A percentile compares a stretch with the other conserved stretches of the same genome.
These are phyloP conservation scores for Tautogolabrus adspersus DNA, from an alignment of 2,113 vertebrate species.

Conservation along the genomic window DNA sequence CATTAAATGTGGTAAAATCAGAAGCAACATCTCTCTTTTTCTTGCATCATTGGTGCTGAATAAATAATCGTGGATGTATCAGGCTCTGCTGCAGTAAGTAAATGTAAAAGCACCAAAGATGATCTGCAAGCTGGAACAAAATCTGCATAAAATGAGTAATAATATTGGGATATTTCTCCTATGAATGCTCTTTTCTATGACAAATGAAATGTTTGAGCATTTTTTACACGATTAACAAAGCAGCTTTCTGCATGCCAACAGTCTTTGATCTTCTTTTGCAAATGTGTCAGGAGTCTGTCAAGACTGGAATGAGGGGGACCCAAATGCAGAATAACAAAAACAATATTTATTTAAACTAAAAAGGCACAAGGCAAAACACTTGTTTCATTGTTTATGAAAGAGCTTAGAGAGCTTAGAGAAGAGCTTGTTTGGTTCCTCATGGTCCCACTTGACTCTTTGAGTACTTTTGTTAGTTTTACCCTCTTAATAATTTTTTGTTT, in stretches of 20 bases:
- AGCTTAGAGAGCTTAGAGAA: background rate
- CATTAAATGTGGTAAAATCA: conserved; percentile 2
- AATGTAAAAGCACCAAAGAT: background rate
- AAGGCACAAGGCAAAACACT: too few relatives aligned
- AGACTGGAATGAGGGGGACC: too few relatives aligned
- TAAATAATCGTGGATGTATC: background rate
- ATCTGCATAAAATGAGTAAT: background rate
- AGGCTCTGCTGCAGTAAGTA: background rate
- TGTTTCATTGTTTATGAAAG: too few relatives aligned
- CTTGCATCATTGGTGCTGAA: conserved; percentile 7
- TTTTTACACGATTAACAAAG: background rate
- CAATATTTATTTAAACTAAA: too few relatives aligned
- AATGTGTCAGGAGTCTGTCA: too few relatives aligned
- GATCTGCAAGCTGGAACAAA: background rate
- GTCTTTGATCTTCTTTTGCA: background rate
- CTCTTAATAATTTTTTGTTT: background rate
- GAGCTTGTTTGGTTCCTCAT: conserved; percentile 6
- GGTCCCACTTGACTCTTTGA: background rate
- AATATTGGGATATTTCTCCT: background rate
- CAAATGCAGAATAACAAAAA: too few relatives aligned
- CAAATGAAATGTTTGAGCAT: too few relatives aligned
- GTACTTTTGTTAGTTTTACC: background rate
- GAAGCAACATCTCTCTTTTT: background rate
- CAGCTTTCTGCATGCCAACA: background rate
- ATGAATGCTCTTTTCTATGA: background rate